Conservation (phyloP, 2,797 vertebrate species). For the Nyctibius grandis region DNA sequence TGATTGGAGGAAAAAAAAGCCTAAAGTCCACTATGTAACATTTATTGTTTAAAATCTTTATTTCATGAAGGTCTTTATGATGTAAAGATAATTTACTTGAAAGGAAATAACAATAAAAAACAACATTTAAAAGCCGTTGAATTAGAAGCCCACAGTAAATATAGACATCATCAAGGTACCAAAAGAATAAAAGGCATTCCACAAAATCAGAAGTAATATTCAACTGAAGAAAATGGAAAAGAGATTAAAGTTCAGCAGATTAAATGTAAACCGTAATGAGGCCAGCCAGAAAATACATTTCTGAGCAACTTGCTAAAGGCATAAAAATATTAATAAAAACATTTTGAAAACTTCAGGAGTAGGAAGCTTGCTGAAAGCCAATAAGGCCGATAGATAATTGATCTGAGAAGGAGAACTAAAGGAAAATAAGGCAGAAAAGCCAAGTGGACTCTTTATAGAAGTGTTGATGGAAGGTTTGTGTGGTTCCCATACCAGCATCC, state of each 20-base stretch:
- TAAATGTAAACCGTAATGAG: neutral
- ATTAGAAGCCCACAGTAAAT: neutral
- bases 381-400: neutral
- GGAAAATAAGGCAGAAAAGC: neutral
- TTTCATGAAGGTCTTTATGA: neutral
- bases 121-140: neutral
- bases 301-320: neutral
- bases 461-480: neutral
- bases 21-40: neutral
- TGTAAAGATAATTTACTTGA: neutral
- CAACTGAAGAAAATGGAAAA: neutral
- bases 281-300: neutral
- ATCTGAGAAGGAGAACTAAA: neutral
- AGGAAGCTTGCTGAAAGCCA: neutral
- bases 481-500: neutral
- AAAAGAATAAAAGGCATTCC: neutral
- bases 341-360: neutral
- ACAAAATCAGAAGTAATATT: neutral
- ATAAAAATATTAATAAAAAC: neutral
- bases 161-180: neutral
- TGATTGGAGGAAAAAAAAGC: neutral
- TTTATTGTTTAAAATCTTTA: neutral
- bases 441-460: neutral
- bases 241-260: neutral
- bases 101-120: neutral